Base-by-base conservation (phyloP, 2,888 invertebrate genomes). In the Pediacus dermestoides region DNA sequence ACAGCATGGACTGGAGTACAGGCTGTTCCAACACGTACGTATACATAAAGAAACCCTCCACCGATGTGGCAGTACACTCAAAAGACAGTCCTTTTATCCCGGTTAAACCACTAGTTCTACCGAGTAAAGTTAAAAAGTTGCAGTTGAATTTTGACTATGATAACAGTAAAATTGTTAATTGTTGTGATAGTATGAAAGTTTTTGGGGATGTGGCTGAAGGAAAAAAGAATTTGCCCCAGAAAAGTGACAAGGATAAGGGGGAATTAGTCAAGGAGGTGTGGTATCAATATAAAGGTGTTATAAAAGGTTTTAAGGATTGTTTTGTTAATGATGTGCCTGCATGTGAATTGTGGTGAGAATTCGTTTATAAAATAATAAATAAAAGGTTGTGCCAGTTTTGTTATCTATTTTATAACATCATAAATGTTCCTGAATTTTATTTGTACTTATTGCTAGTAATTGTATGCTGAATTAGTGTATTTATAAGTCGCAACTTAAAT, bases 271-370 rank as follows among this genome's bases (percentile, higher is more conserved):
- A 52, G 30, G 47, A 42, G n/a, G 12, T 61, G 34, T 79, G 78
- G 78, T 77, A 71, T 60, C 74, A 77, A 53, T 76, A 74, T 10
- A 72, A 67, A 34, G 70, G 72, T 60, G 62, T 73, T 15, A 68
- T 78, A 64, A 76, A 76, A 59, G 78, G 78, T 10, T 78, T 76
- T 52, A 77, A 75, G 67, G 78, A 78, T 56, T 71, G 71, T 52
- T 58, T 72, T 59, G 67, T 77, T 8, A 72, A 77, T 63, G 76
- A 77, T 16, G 68, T 64, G 50, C 76, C 77, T 7, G 68, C 75
- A 12, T 72, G 73, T 8, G 75, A 76, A 53, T 56, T 66, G 26
- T 78, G 78, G 78, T 68, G 55, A 52, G 30, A 32, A 7, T 35
- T 18, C 6, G 8, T 18, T n/a, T n/a, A n/a, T n/a, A n/a, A n/a